Evolutionary conservation across 2,797 vertebrate species (phyloP).

Genomic region (Aeoliscus strigatus): DNA sequence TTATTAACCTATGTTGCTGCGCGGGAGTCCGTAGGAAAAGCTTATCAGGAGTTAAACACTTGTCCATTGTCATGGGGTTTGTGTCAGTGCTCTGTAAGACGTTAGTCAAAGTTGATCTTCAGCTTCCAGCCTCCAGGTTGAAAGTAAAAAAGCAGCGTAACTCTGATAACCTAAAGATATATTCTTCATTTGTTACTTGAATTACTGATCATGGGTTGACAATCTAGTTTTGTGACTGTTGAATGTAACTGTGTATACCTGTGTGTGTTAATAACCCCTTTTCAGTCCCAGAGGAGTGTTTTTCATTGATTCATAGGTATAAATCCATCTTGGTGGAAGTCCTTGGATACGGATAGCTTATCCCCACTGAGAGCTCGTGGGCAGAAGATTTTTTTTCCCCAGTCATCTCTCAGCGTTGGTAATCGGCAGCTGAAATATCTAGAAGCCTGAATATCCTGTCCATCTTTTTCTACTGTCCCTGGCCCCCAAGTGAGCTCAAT

Average conservation of each 20-base stretch:
- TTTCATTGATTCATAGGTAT: slow-evolving; percentile 72
- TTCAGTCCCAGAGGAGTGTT: slow-evolving; percentile 66
- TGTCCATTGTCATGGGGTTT: too few species aligned
- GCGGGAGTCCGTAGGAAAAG: not conserved
- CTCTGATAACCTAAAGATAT: not conserved
- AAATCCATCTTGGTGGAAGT: slow-evolving; percentile 61
- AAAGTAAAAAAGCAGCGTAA: not conserved
- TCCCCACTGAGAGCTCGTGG: slow-evolving; percentile 50
- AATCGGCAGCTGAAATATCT: slow-evolving; percentile 42
- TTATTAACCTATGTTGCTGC: not conserved
- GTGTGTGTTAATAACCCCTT: slow-evolving; percentile 54
- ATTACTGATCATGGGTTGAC: not conserved
- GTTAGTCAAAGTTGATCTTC: slow-evolving; percentile 7
- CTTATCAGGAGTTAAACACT: not conserved
- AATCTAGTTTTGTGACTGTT: slow-evolving; percentile 3
- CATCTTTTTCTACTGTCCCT: slow-evolving; percentile 38
- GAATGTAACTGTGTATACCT: slow-evolving; percentile 40
- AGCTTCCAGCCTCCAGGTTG: not conserved
- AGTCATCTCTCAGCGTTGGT: slow-evolving; percentile 30
- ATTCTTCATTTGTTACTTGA: slow-evolving; percentile 7
- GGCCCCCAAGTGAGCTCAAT: slow-evolving; percentile 34
- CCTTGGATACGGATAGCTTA: slow-evolving; percentile 65
- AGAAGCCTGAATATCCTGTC: slow-evolving; percentile 37
- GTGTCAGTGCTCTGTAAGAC: slow-evolving; percentile 5
- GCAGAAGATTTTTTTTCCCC: slow-evolving; percentile 68